These are phyloP conservation scores for Xanthia icteritia DNA, from an alignment of 2,888 invertebrate genomes.

Conservation along the genomic window DNA sequence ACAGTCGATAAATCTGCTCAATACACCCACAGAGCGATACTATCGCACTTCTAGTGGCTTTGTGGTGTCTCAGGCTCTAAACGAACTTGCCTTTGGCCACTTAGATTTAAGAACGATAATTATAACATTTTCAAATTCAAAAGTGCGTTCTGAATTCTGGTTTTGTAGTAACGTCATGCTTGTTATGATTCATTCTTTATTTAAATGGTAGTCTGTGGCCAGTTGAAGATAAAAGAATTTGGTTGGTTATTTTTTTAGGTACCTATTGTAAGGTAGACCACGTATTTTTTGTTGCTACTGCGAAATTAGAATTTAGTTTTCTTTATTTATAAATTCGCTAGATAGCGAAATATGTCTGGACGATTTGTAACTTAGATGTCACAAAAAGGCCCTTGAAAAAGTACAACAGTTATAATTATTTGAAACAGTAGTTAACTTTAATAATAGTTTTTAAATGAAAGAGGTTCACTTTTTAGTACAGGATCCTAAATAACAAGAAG, in stretches of 20 bases:
- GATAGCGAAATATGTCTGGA: background rate
- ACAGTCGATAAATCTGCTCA: constrained; percentile 84
- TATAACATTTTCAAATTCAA: constrained; percentile 76
- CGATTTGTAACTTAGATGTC: background rate
- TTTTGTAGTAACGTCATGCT: constrained; percentile 55
- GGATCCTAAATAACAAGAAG: constrained; percentile 36
- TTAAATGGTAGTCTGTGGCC: constrained; percentile 56
- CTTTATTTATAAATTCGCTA: background rate
- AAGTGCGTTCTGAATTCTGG: constrained; percentile 65
- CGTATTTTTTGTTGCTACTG: constrained; percentile 27
- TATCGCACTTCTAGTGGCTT: constrained; percentile 80
- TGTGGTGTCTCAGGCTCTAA: constrained; percentile 79
- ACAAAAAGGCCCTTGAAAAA: background rate
- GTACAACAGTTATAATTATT: constrained; percentile 6
- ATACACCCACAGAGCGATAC: constrained; percentile 84
- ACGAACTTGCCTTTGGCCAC: constrained; percentile 80
- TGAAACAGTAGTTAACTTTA: constrained; percentile 10
- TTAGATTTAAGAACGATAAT: constrained; percentile 83
- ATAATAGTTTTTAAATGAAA: constrained; percentile 18
- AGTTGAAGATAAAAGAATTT: constrained; percentile 47
- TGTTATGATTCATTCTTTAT: constrained; percentile 56
- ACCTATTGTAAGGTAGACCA: background rate
- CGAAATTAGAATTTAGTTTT: background rate
- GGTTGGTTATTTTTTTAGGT: constrained; percentile 16
- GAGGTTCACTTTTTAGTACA: constrained; percentile 25